Percentiles rank a stretch among this genome's conserved stretches.
Evolutionary conservation across 2,113 vertebrate genomes (phyloP).

Genomic region (Falco punctatus): DNA sequence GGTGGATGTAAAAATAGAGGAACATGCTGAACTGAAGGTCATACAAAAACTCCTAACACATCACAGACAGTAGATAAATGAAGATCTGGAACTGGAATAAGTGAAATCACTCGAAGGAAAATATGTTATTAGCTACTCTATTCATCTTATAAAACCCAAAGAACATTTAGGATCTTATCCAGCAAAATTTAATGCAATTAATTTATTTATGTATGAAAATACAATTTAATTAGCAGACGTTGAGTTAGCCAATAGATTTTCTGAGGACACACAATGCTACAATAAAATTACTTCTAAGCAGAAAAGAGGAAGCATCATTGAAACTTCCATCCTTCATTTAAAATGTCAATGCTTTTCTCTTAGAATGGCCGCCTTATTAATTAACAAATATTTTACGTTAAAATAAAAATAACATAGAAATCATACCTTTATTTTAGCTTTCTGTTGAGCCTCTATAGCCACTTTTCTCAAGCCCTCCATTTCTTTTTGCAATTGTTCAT

Average conservation of each 20-base stretch:
- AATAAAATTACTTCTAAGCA: background rate
- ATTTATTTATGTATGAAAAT: background rate
- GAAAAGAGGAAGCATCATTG: background rate
- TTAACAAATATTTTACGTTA: background rate
- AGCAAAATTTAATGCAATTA: background rate
- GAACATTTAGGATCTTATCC: background rate
- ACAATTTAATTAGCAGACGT: background rate
- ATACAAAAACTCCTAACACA: background rate
- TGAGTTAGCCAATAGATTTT: background rate
- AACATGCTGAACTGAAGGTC: background rate
- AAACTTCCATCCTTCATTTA: background rate
- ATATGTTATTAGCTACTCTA: background rate
- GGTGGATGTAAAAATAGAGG: background rate
- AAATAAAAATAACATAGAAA: background rate
- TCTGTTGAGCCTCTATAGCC: conserved; percentile 79
- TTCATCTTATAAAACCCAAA: background rate
- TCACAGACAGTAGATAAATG: background rate
- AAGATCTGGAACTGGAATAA: background rate
- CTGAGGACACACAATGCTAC: background rate
- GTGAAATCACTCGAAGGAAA: background rate
- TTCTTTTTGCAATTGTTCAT: conserved; percentile 84
- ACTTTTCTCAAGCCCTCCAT: conserved; percentile 83
- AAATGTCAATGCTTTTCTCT: background rate
- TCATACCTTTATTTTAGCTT: conserved; percentile 88
- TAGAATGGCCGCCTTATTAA: background rate